Evolutionary conservation across 1,140 invertebrate genomes (phyloP).

Genomic region (Araneus ventricosus): DNA sequence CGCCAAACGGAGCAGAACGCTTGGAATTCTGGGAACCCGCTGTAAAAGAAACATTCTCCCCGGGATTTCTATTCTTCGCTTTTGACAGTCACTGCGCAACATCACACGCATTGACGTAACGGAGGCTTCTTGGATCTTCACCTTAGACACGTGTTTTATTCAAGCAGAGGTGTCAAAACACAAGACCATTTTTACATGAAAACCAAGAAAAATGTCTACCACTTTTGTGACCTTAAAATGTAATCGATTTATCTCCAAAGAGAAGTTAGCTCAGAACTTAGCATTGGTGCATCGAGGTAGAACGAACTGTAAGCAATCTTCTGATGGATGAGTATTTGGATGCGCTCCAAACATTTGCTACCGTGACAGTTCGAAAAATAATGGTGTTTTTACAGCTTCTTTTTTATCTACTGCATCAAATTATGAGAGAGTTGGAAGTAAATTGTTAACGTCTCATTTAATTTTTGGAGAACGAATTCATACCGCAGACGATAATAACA

Average conservation of each 20-base stretch:
- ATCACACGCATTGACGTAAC: constrained; percentile 68
- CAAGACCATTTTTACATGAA: not conserved
- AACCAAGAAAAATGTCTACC: not conserved
- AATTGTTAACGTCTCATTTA: too few species aligned
- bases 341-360: not conserved
- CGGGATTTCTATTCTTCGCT: constrained; percentile 72
- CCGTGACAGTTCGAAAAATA: not conserved
- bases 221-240: too few species aligned
- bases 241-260: too few species aligned
- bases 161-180: not conserved
- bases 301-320: not conserved
- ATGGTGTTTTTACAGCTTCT: not conserved
- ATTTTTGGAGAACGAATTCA: too few species aligned
- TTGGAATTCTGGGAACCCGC: not conserved
- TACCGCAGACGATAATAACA: too few species aligned
- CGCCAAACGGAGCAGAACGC: not conserved
- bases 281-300: too few species aligned
- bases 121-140: not conserved
- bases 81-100: constrained; percentile 47
- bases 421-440: too few species aligned
- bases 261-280: too few species aligned
- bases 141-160: constrained; percentile 64
- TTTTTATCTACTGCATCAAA: not conserved
- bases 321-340: not conserved
- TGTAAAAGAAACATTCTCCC: constrained; percentile 48